Evolutionary conservation across 2,797 vertebrate species (phyloP), one percentile per base, ranked within the genome.

Genomic region (Oreochromis mossambicus): DNA sequence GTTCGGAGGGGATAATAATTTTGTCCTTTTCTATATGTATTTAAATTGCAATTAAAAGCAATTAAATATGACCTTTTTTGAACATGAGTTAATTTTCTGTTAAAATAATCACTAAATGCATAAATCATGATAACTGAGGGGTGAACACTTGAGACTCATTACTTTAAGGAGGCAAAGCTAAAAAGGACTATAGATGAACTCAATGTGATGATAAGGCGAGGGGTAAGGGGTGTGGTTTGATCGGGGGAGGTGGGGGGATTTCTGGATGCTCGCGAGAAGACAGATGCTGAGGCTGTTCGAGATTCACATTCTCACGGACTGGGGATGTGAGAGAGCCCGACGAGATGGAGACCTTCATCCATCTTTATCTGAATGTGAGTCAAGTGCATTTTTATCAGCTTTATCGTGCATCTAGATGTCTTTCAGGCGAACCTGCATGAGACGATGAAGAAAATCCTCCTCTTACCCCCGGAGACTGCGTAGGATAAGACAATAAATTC

Each of bases 311-410:
- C 86, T 78, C 82, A 77, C 87, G 80, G 92, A 89, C 88, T 82
- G 91, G 84, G 82, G 81, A 92, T 88, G 92, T 79, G 88, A 87
- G 78, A 41, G 88, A 90, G 75, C 79, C 87, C 86, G 87, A 89
- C 76, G 90, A 88, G 94, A 94, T 94, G 94, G 93, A 93, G 90
- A 92, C 91, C 89, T 91, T 91, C 94, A 84, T 94, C 92, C 91
- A 89, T 94, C 91, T 92, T 92, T 63, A 83, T 90, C 77, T 70
- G 79, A 91, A 8, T 88, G 95, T 96, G 91, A 96, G 95, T 95
- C 50, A 3, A 79, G 54, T 52, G 41, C 8, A 46, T 6, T 80
- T 85, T 76, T 76, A 24, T 55, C 70, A 10, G 32, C 14, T 32
- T 73, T 17, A 34, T 75, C 17, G 4, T 56, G 32, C 48, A 11